Conservation (phyloP, 1,140 invertebrate species). For the Drosophila tropicalis region DNA sequence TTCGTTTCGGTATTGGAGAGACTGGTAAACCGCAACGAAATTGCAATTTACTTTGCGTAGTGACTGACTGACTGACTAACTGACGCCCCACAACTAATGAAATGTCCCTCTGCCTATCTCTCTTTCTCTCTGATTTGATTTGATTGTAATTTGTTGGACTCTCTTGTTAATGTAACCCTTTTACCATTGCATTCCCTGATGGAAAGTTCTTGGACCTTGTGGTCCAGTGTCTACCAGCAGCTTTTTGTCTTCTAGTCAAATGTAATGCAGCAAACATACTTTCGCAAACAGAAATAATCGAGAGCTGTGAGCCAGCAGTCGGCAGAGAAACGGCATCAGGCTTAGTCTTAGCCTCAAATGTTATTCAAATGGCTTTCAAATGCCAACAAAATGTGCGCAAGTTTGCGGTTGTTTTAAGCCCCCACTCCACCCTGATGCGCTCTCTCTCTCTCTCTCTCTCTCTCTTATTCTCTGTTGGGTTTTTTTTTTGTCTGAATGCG, state of each 20-base stretch:
- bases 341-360: constrained; percentile 45
- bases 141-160: too few relatives aligned
- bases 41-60: too few relatives aligned
- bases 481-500: constrained; percentile 34
- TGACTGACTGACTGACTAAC: too few relatives aligned
- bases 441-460: too few relatives aligned
- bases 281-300: constrained; percentile 21
- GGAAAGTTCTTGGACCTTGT: constrained; percentile 3
- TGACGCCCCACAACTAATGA: too few relatives aligned
- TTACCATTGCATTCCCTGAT: neutral
- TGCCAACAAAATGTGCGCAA: constrained; percentile 75
- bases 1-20: too few relatives aligned
- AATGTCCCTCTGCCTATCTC: too few relatives aligned
- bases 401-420: constrained; percentile 53
- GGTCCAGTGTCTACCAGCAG: constrained; percentile 17
- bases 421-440: neutral
- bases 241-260: constrained; percentile 16
- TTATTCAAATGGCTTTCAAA: constrained; percentile 79
- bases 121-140: too few relatives aligned
- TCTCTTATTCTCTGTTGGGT: neutral
- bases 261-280: constrained; percentile 18
- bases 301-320: constrained; percentile 10
- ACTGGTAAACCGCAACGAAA: too few relatives aligned
- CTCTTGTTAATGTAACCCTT: neutral
- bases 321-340: constrained; percentile 21